A percentile compares a stretch with the other conserved stretches of the same genome.
Conservation (phyloP, 2,888 invertebrate species). For the Pachliopta kotzebuea region DNA sequence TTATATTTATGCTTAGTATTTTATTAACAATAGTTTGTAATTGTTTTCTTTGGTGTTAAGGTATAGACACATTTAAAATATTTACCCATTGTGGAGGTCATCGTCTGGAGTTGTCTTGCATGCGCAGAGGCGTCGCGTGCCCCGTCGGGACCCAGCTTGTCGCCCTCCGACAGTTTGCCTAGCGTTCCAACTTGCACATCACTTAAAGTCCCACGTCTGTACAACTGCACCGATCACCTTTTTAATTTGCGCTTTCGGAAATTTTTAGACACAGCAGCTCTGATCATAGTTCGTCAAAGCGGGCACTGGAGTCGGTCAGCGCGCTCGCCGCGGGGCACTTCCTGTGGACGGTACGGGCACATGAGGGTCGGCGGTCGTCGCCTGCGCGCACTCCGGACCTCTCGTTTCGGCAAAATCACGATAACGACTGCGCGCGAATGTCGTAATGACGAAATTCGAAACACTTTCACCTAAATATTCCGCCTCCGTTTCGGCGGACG, state of each 20-base stretch:
- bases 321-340: constrained; percentile 60
- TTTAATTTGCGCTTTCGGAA: constrained; percentile 71
- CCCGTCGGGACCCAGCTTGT: constrained; percentile 67
- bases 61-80: constrained; percentile 26
- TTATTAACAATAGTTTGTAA: too few species aligned
- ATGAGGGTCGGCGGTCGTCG: constrained; percentile 47
- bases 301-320: constrained; percentile 61
- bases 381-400: constrained; percentile 67
- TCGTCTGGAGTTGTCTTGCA: constrained; percentile 70
- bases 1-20: too few species aligned
- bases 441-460: constrained; percentile 81
- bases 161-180: constrained; percentile 70
- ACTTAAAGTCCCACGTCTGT: constrained; percentile 62
- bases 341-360: constrained; percentile 59
- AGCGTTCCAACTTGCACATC: constrained; percentile 63
- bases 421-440: constrained; percentile 81
- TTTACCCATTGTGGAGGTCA: constrained; percentile 80
- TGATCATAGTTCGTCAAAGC: constrained; percentile 69
- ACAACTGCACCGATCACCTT: constrained; percentile 65
- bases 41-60: too few species aligned
- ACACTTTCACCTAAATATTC: constrained; percentile 82
- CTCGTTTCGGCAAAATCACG: constrained; percentile 80
- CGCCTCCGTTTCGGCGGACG: constrained; percentile 79
- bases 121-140: constrained; percentile 69
- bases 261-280: constrained; percentile 63